A percentile compares a stretch with the other conserved stretches of the same genome.
Conservation (phyloP, 2,113 vertebrate species). For the Pteropus alecto region DNA sequence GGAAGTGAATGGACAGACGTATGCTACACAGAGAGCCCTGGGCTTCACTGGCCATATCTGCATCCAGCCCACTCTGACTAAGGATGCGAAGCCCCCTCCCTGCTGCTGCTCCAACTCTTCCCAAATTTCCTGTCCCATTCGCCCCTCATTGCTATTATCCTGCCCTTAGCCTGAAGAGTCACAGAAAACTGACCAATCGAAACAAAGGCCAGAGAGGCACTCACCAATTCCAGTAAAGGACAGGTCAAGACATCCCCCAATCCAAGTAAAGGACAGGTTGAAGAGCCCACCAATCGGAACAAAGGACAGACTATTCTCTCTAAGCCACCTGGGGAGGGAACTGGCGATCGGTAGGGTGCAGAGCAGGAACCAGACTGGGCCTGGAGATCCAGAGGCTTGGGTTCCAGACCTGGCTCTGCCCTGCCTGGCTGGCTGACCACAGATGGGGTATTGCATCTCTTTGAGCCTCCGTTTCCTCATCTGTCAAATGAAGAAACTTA, state of each 20-base stretch:
- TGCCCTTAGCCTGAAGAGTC: constrained; percentile 31
- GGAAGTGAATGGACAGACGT: neutral
- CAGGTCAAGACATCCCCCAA: constrained; percentile 33
- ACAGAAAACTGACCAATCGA: constrained; percentile 45
- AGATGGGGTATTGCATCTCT: neutral
- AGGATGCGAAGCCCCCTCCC: neutral
- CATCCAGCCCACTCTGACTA: neutral
- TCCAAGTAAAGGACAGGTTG: constrained; percentile 60
- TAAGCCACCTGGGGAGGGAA: neutral
- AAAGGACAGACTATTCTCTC: constrained; percentile 62
- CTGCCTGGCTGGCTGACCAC: neutral
- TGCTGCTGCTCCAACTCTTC: neutral
- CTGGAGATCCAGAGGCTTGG: neutral
- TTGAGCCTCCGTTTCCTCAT: constrained; percentile 35
- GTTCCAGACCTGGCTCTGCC: neutral
- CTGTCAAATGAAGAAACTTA: constrained; percentile 49
- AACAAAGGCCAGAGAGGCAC: constrained; percentile 49
- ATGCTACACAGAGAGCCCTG: neutral
- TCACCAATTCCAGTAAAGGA: constrained; percentile 65
- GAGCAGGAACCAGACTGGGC: neutral
- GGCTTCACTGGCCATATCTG: neutral
- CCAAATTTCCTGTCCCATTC: neutral
- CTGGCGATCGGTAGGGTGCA: neutral
- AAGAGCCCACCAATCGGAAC: constrained; percentile 48
- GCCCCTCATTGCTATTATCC: neutral